These are phyloP conservation scores for Gasterosteus aculeatus DNA, from an alignment of 2,113 vertebrate species.

Conservation along the genomic window DNA sequence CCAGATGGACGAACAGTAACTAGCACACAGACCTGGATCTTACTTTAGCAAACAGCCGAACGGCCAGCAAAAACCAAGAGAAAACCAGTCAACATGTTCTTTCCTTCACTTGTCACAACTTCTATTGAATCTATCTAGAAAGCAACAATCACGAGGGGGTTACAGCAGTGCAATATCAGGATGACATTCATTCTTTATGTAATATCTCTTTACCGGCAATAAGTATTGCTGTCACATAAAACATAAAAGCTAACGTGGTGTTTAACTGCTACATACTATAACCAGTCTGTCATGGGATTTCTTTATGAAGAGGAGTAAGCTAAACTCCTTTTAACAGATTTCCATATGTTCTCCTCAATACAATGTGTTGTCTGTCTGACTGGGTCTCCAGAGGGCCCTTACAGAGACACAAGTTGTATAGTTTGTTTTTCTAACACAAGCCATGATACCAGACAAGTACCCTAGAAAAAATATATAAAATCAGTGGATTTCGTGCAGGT, in stretches of 20 bases:
- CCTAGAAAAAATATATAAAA: background rate
- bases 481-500: background rate
- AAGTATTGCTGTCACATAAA: constrained; percentile 20
- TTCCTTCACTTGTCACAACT: background rate
- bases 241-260: constrained; percentile 3
- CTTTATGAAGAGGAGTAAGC: background rate
- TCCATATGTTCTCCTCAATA: background rate
- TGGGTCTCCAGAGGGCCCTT: constrained; percentile 18
- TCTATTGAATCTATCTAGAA: constrained; percentile 21
- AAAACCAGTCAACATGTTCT: constrained; percentile 5
- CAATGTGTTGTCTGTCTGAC: background rate
- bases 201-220: constrained; percentile 27
- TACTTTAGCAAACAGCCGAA: background rate
- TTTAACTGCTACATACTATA: background rate
- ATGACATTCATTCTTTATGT: constrained; percentile 34
- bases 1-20: constrained; percentile 17
- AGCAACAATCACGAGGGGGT: constrained; percentile 8
- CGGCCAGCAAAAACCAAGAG: background rate
- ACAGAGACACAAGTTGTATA: constrained; percentile 19
- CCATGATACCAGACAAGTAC: background rate
- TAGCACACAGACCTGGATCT: background rate
- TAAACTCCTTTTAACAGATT: background rate
- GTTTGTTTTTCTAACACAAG: background rate
- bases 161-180: constrained; percentile 21
- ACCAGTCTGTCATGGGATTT: background rate